These are phyloP conservation scores for Callosobruchus maculatus DNA, from an alignment of 2,888 invertebrate species.

Conservation along the genomic window DNA sequence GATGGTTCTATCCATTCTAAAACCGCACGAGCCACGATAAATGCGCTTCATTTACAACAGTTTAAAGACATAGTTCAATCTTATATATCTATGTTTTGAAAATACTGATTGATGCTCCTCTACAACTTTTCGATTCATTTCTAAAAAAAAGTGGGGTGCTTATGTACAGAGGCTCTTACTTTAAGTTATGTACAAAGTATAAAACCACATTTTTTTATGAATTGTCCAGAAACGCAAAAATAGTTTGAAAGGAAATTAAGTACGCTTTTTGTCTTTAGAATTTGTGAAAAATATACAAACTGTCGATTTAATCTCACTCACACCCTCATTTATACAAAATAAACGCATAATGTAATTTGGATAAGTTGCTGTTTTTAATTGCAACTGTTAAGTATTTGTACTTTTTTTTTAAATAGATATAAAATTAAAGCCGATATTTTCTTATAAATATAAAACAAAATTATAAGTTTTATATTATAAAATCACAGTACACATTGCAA, in stretches of 20 bases:
- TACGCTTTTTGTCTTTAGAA: constrained; percentile 13
- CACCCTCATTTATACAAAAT: not conserved
- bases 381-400: constrained; percentile 30
- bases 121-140: constrained; percentile 12
- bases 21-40: no score
- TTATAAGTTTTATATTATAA: constrained; percentile 26
- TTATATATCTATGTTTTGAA: not conserved
- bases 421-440: constrained; percentile 24
- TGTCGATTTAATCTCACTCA: not conserved
- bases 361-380: not conserved
- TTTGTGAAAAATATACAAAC: constrained; percentile 19
- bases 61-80: no score
- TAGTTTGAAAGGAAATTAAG: constrained; percentile 12
- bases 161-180: constrained; percentile 31
- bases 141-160: constrained; percentile 13
- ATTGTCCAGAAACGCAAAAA: constrained; percentile 7
- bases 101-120: not conserved
- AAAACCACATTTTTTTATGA: constrained; percentile 28
- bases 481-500: constrained; percentile 38
- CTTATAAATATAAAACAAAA: constrained; percentile 24
- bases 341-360: not conserved
- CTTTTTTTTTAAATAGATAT: constrained; percentile 28
- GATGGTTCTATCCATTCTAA: no score
- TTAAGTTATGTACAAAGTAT: constrained; percentile 26
- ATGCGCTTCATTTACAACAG: no score